Evolutionary conservation across 2,113 vertebrate species (phyloP), one percentile per base, ranked within the genome.

Genomic region (Trachemys scripta): DNA sequence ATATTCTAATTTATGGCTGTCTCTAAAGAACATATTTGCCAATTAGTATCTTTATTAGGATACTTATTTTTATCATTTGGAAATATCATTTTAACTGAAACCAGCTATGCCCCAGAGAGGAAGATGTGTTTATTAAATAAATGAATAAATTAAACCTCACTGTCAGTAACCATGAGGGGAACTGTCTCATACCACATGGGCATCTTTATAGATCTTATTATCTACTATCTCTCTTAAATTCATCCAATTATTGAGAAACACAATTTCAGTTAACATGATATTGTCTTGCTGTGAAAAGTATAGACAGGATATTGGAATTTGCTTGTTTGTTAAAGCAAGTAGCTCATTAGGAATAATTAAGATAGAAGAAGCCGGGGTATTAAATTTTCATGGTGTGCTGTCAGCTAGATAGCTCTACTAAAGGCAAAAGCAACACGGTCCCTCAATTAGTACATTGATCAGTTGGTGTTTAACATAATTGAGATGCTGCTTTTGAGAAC

Each of bases 41-140:
- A 97, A 97, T 98, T 98, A 98, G 96, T 97, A 95, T 95, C 95
- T 98, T 96, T 96, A 96, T 97, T 97, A 97, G 96, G 95, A 94
- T 86, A 80, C 89, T 91, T 96, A 97, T 97, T 98, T 97, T 92
- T 95, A 96, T 93, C 85, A 95, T 96, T 96, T 84, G 79, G 95
- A 97, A 96, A 96, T 97, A 86, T 49, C 89, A 89, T 89, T 95
- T 97, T 98, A 98, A 98, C 98, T 98, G 97, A 90, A 88, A 96
- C 84, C 93, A 96, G 86, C 83, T 95, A 89, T 94, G 97, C 94
- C 93, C 96, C 81, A 85, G 90, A 96, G 95, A 97, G 80, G 85
- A 96, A 93, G 42, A 79, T 91, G 95, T 93, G 85, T 95, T 90
- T 97, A 97, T 98, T 97, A 98, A 98, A 98, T 96, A 96, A 98